Evolutionary conservation across 2,113 vertebrate species (phyloP), one percentile per base, ranked within the genome.

Genomic region (Monopterus albus): DNA sequence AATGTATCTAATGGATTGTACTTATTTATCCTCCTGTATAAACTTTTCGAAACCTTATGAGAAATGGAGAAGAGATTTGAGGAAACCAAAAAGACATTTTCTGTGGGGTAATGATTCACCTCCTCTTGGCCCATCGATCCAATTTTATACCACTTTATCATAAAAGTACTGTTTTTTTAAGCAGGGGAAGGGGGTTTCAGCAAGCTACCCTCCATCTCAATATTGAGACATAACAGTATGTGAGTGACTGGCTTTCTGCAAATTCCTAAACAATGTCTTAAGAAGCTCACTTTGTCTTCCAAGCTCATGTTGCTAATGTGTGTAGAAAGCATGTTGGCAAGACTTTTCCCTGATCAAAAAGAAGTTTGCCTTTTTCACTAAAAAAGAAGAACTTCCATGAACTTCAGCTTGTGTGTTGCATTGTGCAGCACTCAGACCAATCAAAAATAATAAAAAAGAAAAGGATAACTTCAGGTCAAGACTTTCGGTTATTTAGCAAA

Each of bases 261-360:
- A 56, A 84, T 70, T 85, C 75, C 74, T 87, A 67, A 79, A 78
- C 78, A 82, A 79, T 76, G 72, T 90, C 85, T 83, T 80, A 82
- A 90, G 87, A 88, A 89, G 86, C 86, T 91, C 89, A 92, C 90
- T 82, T 88, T 91, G 92, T 94, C 92, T 93, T 93, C 92, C 93
- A 91, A 91, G 79, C 75, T 91, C 90, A 90, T 86, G 77, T 66
- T 82, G 58, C 82, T 72, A 64, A 75, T 72, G 46, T 82, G 55
- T 81, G 78, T 85, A 63, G 46, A 79, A 82, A 67, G 68, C 87
- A 39, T 61, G 58, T n/a, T n/a, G 59, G 66, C 53, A 80, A 81
- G 57, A 80, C 82, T 73, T 81, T 86, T 78, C 67, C 78, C 50
- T 64, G 45, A 73, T 68, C 64, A 81, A 78, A 79, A 80, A 42